Percentiles rank a stretch among this genome's conserved stretches.
phyloP scores from a whole-genome alignment of 2,797 vertebrate genomes.

The Mus minutoides region DNA sequence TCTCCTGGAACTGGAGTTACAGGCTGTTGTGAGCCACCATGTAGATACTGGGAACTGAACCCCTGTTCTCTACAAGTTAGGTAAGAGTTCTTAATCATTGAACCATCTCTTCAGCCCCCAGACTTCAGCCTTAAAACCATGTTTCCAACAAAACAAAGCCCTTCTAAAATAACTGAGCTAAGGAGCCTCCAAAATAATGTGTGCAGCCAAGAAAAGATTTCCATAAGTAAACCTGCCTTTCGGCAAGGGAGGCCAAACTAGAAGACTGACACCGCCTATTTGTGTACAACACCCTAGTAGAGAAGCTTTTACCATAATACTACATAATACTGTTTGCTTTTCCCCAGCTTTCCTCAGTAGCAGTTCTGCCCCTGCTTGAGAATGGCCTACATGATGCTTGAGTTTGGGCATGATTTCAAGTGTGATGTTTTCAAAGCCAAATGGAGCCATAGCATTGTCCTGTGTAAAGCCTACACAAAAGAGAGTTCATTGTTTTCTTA shows the following conservation, averaged over 20 bases:
- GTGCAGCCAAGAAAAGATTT: slow-evolving; percentile 14
- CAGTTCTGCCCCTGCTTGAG: not conserved
- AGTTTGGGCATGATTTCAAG: not conserved
- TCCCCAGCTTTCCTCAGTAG: not conserved
- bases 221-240: not conserved
- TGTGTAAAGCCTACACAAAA: not conserved
- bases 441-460: not conserved
- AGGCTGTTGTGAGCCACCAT: not conserved
- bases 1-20: not conserved
- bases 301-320: not conserved
- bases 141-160: not conserved
- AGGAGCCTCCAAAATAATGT: not conserved
- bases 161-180: slow-evolving; percentile 16
- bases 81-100: not conserved
- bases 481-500: slow-evolving; percentile 20
- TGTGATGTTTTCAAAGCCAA: not conserved
- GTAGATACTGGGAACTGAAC: not conserved
- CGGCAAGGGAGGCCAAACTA: not conserved
- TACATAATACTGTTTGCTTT: not conserved
- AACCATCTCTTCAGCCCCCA: not conserved
- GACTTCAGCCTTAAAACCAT: not conserved
- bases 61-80: not conserved
- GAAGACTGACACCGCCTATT: not conserved
- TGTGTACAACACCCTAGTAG: not conserved
- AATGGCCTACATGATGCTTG: not conserved